phyloP scores from a whole-genome alignment of 2,888 invertebrate species.

The Caenorhabditis sp. region DNA sequence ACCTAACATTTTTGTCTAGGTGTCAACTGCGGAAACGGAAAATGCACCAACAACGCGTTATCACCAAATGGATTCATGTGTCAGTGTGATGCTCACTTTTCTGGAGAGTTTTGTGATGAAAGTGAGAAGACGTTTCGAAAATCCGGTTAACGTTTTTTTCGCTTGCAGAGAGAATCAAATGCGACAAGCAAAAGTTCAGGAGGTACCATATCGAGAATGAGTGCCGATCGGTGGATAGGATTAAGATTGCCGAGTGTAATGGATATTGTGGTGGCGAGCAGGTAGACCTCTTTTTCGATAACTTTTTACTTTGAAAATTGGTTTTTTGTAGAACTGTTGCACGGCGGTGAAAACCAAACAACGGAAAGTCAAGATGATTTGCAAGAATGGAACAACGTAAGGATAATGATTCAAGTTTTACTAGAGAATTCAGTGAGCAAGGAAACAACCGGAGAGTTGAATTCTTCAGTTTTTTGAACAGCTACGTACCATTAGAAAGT shows the following conservation, averaged over 20 bases:
- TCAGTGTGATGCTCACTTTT: slow-evolving; percentile 94
- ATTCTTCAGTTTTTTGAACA: too few relatives aligned
- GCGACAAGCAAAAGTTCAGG: slow-evolving; percentile 78
- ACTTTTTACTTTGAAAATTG: neutral
- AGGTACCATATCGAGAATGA: slow-evolving; percentile 72
- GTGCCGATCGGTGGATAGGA: slow-evolving; percentile 78
- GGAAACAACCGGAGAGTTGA: too few relatives aligned
- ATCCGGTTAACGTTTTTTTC: neutral
- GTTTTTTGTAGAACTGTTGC: slow-evolving; percentile 67
- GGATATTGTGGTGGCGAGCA: slow-evolving; percentile 78
- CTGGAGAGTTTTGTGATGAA: slow-evolving; percentile 85
- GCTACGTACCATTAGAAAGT: too few relatives aligned
- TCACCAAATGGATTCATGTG: slow-evolving; percentile 92
- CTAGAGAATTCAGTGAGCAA: too few relatives aligned
- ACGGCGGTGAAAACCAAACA: slow-evolving; percentile 76
- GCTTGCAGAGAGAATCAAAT: slow-evolving; percentile 47
- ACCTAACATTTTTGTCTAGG: slow-evolving; percentile 48
- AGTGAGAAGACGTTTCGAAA: too few relatives aligned
- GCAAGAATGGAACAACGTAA: slow-evolving; percentile 76
- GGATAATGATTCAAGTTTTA: too few relatives aligned
- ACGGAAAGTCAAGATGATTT: slow-evolving; percentile 77
- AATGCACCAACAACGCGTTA: slow-evolving; percentile 70
- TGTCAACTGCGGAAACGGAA: slow-evolving; percentile 75
- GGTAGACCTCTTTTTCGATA: neutral
- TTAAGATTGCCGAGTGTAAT: slow-evolving; percentile 68